phyloP scores from a whole-genome alignment of 2,113 vertebrate genomes.

The Pachyramphus minor region DNA sequence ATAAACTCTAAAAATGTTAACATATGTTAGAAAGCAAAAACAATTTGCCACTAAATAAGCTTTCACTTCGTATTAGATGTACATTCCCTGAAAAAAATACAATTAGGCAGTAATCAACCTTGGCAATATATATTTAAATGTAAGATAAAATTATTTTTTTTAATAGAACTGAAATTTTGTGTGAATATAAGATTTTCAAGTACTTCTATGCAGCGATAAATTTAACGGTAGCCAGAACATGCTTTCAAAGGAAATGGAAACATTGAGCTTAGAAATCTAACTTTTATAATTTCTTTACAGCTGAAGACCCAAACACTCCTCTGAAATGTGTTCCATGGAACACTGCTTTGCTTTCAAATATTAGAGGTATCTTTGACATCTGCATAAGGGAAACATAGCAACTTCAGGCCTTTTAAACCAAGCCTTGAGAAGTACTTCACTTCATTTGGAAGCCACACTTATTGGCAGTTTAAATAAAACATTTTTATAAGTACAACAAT shows the following conservation, averaged over 20 bases:
- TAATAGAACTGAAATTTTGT: neutral
- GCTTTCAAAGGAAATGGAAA: neutral
- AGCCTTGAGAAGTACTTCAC: neutral
- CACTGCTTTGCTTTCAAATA: neutral
- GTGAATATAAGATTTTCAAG: neutral
- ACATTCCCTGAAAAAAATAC: neutral
- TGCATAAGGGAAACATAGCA: neutral
- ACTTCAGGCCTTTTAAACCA: neutral
- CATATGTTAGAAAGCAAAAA: neutral
- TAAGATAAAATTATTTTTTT: neutral
- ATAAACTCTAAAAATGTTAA: neutral
- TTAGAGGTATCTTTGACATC: neutral
- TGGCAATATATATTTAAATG: neutral
- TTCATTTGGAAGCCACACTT: neutral
- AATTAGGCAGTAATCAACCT: neutral
- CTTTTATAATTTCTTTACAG: neutral
- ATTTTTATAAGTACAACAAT: neutral
- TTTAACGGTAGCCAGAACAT: neutral
- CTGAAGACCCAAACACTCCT: neutral
- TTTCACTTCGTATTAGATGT: neutral
- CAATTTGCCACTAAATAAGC: neutral
- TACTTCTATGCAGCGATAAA: neutral
- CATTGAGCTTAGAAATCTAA: neutral
- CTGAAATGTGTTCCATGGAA: neutral
- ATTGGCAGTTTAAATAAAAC: neutral